Conservation (phyloP, 1,140 invertebrate species). For the Lithobius niger region DNA sequence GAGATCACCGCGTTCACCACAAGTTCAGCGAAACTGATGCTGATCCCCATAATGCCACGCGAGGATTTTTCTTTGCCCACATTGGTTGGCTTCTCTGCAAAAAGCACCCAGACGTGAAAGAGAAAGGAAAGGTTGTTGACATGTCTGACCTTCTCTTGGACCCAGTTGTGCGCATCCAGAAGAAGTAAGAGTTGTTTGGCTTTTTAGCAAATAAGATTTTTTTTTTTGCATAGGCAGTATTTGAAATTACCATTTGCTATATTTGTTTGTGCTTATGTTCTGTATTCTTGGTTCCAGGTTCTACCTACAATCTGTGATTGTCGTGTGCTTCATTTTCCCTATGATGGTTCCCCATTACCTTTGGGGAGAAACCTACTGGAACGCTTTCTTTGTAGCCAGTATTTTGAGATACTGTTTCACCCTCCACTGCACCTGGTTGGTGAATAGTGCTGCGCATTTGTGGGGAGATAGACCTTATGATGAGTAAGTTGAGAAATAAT, state of each 20-base stretch:
- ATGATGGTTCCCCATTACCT: conserved; percentile 62
- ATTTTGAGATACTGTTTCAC: conserved; percentile 73
- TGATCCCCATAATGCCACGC: conserved; percentile 86
- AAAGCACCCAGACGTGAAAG: conserved; percentile 71
- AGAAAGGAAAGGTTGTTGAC: conserved; percentile 77
- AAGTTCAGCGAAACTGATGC: conserved; percentile 93
- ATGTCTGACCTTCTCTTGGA: conserved; percentile 83
- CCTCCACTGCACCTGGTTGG: too few relatives aligned
- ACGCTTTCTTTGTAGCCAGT: conserved; percentile 67
- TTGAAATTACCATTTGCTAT: too few relatives aligned
- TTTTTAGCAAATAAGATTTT: too few relatives aligned
- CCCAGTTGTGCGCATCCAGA: conserved; percentile 72
- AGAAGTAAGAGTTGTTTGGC: too few relatives aligned
- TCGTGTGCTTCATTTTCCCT: conserved; percentile 74
- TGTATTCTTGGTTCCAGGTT: conserved; percentile 48
- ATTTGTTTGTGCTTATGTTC: too few relatives aligned
- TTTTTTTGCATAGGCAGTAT: too few relatives aligned
- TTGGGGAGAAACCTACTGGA: conserved; percentile 68
- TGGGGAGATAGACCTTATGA: too few relatives aligned
- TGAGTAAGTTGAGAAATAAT: conserved; percentile 40
- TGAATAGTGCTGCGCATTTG: conserved; percentile 84
- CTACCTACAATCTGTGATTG: conserved; percentile 64
- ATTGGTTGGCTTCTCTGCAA: conserved; percentile 91
- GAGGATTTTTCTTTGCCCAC: conserved; percentile 94
- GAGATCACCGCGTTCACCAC: conserved; percentile 92